Percentiles rank a stretch among this genome's conserved stretches.
phyloP scores from a whole-genome alignment of 2,797 vertebrate species.

The Coendou prehensilis region DNA sequence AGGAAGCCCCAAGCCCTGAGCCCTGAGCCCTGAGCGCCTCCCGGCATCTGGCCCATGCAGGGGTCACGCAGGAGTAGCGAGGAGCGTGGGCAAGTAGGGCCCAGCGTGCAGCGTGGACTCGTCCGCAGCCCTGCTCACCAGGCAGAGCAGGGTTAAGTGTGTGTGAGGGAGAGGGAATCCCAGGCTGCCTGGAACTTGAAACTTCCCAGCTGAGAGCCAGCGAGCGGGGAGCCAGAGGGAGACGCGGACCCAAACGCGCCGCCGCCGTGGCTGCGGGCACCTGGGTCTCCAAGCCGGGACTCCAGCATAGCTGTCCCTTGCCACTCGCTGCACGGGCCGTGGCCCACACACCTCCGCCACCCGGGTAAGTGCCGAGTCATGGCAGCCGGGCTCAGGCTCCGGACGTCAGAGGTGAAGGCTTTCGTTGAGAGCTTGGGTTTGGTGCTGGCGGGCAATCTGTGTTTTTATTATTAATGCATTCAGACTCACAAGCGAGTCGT shows the following conservation, averaged over 20 bases:
- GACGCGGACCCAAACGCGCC: conserved; percentile 76
- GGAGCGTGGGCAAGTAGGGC: background rate
- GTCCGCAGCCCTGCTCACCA: conserved; percentile 48
- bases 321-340: conserved; percentile 71
- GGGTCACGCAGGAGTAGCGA: background rate
- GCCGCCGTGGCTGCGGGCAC: background rate
- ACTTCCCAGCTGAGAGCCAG: conserved; percentile 87
- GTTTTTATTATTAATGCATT: background rate
- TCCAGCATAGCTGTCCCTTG: conserved; percentile 3
- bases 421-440: background rate
- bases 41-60: background rate
- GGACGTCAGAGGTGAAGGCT: background rate
- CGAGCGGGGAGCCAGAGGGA: background rate
- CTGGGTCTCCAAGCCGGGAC: background rate
- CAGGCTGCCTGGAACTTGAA: conserved; percentile 88
- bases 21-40: background rate
- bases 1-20: background rate
- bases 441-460: background rate
- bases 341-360: conserved; percentile 80
- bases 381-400: background rate
- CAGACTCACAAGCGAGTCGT: background rate
- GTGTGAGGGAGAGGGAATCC: conserved; percentile 88
- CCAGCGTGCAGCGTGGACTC: background rate
- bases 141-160: conserved; percentile 89
- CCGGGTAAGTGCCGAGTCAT: conserved; percentile 86